These are phyloP conservation scores for Rhinolophus ferrumequinum DNA, from an alignment of 2,113 vertebrate genomes.

Conservation along the genomic window DNA sequence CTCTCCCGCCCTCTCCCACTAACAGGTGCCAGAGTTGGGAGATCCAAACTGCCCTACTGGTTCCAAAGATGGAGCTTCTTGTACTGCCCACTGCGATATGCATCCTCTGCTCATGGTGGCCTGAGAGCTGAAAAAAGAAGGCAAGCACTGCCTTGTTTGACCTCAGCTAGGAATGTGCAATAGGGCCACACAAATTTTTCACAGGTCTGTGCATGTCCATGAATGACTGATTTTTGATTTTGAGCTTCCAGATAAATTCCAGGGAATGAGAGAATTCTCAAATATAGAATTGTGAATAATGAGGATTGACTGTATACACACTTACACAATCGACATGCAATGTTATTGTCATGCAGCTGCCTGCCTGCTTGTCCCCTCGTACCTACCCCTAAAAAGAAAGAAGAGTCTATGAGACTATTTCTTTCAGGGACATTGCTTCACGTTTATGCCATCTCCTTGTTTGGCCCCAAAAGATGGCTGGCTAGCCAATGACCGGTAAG, in stretches of 20 bases:
- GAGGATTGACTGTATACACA: not conserved
- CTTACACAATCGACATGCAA: not conserved
- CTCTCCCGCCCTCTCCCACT: no score
- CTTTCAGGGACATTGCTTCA: no score
- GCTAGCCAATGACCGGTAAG: no score
- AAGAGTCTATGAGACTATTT: no score
- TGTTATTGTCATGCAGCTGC: no score
- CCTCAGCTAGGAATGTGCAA: not conserved
- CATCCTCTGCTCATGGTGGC: not conserved
- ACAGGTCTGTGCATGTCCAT: not conserved
- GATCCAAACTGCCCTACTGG: not conserved
- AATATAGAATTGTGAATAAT: not conserved
- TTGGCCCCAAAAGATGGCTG: no score
- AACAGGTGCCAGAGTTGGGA: not conserved
- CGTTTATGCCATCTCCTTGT: no score
- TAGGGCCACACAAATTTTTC: not conserved
- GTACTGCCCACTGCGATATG: not conserved
- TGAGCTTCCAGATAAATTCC: not conserved
- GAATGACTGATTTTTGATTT: not conserved
- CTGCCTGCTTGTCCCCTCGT: no score
- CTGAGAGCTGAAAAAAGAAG: not conserved
- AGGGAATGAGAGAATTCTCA: not conserved
- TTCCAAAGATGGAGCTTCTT: not conserved
- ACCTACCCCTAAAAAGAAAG: no score
- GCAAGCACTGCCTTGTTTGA: not conserved